Conservation (phyloP, 2,113 vertebrate genomes). For the Callionymus lyra region DNA sequence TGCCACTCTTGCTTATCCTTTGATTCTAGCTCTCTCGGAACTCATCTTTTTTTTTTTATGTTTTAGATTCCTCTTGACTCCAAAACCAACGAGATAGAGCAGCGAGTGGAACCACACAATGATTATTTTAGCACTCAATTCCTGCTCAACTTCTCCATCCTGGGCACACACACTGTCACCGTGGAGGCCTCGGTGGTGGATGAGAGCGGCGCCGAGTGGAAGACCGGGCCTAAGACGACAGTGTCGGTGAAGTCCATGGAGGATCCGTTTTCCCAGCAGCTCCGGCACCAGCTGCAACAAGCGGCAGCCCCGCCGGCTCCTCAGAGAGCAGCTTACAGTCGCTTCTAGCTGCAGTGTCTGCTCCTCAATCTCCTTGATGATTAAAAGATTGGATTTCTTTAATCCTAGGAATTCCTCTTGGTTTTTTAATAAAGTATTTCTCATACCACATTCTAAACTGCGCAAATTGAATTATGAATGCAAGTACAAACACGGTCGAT, state of each 20-base stretch:
- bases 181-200: constrained; percentile 95
- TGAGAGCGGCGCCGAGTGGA: constrained; percentile 85
- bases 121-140: constrained; percentile 99
- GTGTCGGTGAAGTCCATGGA: constrained; percentile 89
- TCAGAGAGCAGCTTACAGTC: constrained; percentile 45
- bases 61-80: constrained; percentile 78
- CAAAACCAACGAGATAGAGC: constrained; percentile 90
- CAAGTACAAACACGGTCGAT: background rate
- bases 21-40: background rate
- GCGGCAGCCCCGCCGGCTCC: constrained; percentile 35
- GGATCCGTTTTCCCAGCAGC: constrained; percentile 89
- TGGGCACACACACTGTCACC: constrained; percentile 85
- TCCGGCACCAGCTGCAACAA: constrained; percentile 77
- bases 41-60: constrained; percentile 7
- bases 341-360: constrained; percentile 33
- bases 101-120: constrained; percentile 92
- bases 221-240: constrained; percentile 84
- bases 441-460: background rate
- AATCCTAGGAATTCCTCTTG: background rate
- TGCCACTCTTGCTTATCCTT: background rate
- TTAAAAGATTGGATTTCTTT: constrained; percentile 29
- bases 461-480: background rate
- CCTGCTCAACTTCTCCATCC: constrained; percentile 83
- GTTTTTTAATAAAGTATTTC: background rate
- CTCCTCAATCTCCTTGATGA: constrained; percentile 6